A percentile compares a stretch with the other conserved stretches of the same genome.
These are phyloP conservation scores for Brachyptera putata DNA, from an alignment of 2,888 invertebrate genomes.

Conservation along the genomic window DNA sequence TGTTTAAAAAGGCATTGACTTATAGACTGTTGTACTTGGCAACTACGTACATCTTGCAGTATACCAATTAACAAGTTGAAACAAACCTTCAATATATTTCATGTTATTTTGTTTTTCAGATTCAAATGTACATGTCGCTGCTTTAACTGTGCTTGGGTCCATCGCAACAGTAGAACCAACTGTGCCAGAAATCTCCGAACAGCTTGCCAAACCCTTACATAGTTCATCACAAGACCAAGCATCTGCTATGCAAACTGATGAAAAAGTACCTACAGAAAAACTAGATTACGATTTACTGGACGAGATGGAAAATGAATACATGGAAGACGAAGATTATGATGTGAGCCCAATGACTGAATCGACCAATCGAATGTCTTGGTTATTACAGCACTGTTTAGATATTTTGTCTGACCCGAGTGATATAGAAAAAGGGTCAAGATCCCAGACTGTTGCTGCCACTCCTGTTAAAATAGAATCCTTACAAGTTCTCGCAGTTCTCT, in stretches of 20 bases:
- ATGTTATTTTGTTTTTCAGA: slow-evolving; percentile 48
- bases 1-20: no score
- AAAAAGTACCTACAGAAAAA: background rate
- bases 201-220: slow-evolving; percentile 1
- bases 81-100: no score
- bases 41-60: no score
- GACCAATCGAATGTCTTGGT: slow-evolving; percentile 23
- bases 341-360: background rate
- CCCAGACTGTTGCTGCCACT: background rate
- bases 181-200: slow-evolving; percentile 27
- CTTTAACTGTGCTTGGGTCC: slow-evolving; percentile 68
- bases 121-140: slow-evolving; percentile 66
- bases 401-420: slow-evolving; percentile 32
- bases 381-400: slow-evolving; percentile 27
- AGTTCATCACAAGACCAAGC: background rate
- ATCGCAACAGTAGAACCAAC: slow-evolving; percentile 45
- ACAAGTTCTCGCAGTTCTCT: slow-evolving; percentile 41
- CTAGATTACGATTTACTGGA: slow-evolving; percentile 28
- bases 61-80: no score
- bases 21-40: no score
- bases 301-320: background rate
- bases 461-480: slow-evolving; percentile 27
- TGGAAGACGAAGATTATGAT: slow-evolving; percentile 6
- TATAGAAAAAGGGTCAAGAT: no score
- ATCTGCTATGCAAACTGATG: background rate